These are phyloP conservation scores for Chondrosia reniformis DNA, from an alignment of 37 sponge, comb jelly and placozoan genomes.

Conservation along the genomic window DNA sequence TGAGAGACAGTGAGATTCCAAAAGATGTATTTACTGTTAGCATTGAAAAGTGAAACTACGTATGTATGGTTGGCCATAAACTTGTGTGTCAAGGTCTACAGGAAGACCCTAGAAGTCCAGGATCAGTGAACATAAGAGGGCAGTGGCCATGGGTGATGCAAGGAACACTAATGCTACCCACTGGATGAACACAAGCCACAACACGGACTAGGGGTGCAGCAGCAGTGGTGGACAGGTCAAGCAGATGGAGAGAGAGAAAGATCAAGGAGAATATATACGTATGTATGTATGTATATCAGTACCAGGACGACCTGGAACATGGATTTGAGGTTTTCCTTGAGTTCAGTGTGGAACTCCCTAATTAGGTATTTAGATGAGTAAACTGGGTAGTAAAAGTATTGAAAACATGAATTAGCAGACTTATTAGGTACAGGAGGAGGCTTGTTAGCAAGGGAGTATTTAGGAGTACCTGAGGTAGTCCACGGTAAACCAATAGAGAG, in stretches of 20 bases:
- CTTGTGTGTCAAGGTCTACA: no score
- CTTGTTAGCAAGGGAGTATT: no score
- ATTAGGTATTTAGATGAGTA: background rate
- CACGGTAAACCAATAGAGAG: no score
- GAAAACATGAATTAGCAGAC: no score
- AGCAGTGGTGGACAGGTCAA: background rate
- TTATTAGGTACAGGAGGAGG: no score
- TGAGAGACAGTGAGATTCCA: no score
- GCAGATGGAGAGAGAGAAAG: background rate
- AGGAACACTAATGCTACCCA: conserved; percentile 9
- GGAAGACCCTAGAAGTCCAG: background rate
- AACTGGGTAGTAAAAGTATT: no score
- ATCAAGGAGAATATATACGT: no score
- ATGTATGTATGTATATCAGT: background rate
- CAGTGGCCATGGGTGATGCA: background rate
- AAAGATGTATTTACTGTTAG: no score
- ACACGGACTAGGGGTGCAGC: background rate
- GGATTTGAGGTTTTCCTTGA: background rate
- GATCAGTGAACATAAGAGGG: background rate
- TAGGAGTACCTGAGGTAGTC: no score
- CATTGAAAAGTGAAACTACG: no score
- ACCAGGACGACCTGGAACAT: conserved; percentile 1
- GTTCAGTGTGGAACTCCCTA: conserved; percentile 10
- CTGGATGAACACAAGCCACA: background rate
- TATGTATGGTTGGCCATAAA: no score